These are phyloP conservation scores for Ephestia elutella DNA, from an alignment of 1,140 invertebrate genomes.

Conservation along the genomic window DNA sequence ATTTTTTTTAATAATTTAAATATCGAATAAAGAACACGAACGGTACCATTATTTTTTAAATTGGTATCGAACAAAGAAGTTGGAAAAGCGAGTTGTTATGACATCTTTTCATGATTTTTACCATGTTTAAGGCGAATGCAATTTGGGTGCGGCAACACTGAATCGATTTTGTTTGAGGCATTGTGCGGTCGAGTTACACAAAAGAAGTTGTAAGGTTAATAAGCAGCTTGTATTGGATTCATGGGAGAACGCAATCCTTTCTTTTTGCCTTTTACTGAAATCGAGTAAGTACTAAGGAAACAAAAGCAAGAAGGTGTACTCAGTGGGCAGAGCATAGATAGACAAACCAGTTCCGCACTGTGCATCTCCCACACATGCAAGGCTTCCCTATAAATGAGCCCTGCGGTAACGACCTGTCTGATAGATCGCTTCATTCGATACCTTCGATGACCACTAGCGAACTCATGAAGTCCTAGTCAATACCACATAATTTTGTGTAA, in stretches of 20 bases:
- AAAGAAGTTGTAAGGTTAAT: constrained; percentile 26
- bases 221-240: constrained; percentile 22
- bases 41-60: constrained; percentile 28
- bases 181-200: constrained; percentile 17
- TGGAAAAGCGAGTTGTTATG: constrained; percentile 42
- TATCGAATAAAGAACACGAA: constrained; percentile 26
- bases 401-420: constrained; percentile 50
- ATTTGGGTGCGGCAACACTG: constrained; percentile 33
- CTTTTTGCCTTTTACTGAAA: constrained; percentile 14
- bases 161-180: not conserved
- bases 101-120: constrained; percentile 45
- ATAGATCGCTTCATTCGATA: constrained; percentile 66
- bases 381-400: constrained; percentile 45
- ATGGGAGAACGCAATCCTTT: not conserved
- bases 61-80: constrained; percentile 38
- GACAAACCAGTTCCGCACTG: constrained; percentile 51
- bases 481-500: constrained; percentile 12
- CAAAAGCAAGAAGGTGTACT: constrained; percentile 39
- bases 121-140: constrained; percentile 26
- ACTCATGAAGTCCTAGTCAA: constrained; percentile 28
- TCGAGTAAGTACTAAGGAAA: constrained; percentile 25
- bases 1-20: constrained; percentile 14
- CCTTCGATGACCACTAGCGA: constrained; percentile 33
- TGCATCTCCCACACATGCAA: constrained; percentile 57
- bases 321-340: constrained; percentile 50